Base-by-base conservation (phyloP, 2,797 vertebrate genomes). In the Hydrolagus colliei region DNA sequence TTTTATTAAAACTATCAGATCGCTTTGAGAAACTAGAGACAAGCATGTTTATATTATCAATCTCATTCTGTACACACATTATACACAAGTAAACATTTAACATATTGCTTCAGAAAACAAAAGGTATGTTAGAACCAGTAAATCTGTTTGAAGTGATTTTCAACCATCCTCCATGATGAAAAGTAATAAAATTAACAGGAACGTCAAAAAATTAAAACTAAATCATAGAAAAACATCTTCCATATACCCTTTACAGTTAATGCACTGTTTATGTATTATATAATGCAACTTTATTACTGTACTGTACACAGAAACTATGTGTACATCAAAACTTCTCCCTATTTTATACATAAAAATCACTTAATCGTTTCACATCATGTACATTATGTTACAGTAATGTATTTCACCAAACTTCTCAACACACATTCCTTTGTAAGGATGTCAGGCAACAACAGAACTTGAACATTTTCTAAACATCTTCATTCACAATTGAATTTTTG, bases 1-100 rank as follows among this genome's bases (percentile, higher is more conserved):
- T 84, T 84, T 84, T 84, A 84, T 84, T 84, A 84, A 84, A 84
- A 84, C 79, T 84, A 71, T 84, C 65, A 84, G 79, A 84, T 84
- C 68, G 79, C 79, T 35, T 68, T 8, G 18, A 84, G 79, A 84
- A 84, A 71, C 61, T 65, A 32, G 18, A 65, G 78, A 35, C 65
- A 84, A n/a, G 79, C 79, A 84, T 20, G 65, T 84, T 84, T 84
- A 84, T 84, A 84, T 84, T 82, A 82, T 82, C 71, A 84, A 41
- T 84, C 65, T 84, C 27, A 61, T 77, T 84, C 35, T 84, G 32
- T 84, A 82, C 79, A 82, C 68, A 84, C 79, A 71, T 20, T 84
- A 68, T 84, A 84, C 79, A 84, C 68, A 68, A 68, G 79, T 84
- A 84, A 84, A 84, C 65, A 63, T 71, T 82, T 32, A 84, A 82